phyloP scores from a whole-genome alignment of 2,113 vertebrate species.

The Petromus typicus region DNA sequence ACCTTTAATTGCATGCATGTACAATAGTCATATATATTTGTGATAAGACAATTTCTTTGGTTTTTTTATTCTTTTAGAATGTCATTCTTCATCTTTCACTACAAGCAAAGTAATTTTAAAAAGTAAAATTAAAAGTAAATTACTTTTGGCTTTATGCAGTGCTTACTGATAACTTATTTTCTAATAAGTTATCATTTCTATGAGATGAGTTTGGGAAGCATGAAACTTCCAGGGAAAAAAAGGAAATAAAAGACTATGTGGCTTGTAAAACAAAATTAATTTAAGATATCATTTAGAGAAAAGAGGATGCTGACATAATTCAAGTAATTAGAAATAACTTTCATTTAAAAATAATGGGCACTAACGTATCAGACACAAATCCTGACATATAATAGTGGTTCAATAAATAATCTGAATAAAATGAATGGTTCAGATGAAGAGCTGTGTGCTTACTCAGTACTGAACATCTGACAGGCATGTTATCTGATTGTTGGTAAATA shows the following conservation, averaged over 20 bases:
- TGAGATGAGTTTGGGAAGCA: slow-evolving; percentile 14
- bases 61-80: slow-evolving; percentile 38
- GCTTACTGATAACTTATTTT: background rate
- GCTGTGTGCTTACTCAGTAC: background rate
- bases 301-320: background rate
- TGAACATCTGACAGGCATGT: background rate
- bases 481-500: background rate
- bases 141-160: background rate
- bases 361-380: background rate
- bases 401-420: background rate
- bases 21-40: background rate
- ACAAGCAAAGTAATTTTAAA: slow-evolving; percentile 15
- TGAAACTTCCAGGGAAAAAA: background rate
- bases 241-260: background rate
- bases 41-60: background rate
- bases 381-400: background rate
- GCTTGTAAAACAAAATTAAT: background rate
- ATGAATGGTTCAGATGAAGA: background rate
- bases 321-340: background rate
- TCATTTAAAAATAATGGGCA: background rate
- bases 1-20: background rate
- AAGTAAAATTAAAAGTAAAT: background rate
- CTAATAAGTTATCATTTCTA: background rate
- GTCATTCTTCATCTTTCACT: background rate
- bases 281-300: background rate